Evolutionary conservation across 1,140 invertebrate genomes (phyloP).

Genomic region (Halyomorpha halys): DNA sequence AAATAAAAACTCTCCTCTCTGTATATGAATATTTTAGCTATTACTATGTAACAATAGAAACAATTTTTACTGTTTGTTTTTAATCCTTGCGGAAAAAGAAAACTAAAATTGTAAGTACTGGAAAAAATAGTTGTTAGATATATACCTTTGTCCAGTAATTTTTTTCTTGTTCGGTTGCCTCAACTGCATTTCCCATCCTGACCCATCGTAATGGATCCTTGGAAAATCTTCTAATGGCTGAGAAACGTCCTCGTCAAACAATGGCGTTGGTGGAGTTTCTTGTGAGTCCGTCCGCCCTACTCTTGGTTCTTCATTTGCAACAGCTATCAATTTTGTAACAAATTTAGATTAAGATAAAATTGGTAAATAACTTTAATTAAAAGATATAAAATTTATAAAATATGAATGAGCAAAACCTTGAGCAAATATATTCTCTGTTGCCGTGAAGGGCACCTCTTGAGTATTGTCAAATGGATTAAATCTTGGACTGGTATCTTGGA

Average conservation of each 20-base stretch:
- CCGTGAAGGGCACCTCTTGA: slow-evolving; percentile 41
- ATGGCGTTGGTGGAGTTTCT: slow-evolving; percentile 77
- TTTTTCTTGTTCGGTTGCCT: slow-evolving; percentile 97
- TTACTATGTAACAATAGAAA: no score
- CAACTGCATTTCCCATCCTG: slow-evolving; percentile 96
- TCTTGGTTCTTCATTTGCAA: slow-evolving; percentile 15
- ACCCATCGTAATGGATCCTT: slow-evolving; percentile 59
- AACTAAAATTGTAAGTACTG: no score
- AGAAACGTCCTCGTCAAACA: slow-evolving; percentile 90
- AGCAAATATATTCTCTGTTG: slow-evolving; percentile 29
- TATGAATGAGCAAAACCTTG: slow-evolving; percentile 26
- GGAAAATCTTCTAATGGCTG: slow-evolving; percentile 89
- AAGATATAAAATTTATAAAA: neutral
- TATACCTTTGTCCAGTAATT: slow-evolving; percentile 76
- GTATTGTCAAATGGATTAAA: slow-evolving; percentile 74
- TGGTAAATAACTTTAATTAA: no score
- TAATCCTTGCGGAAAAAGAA: no score
- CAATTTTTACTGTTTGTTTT: no score
- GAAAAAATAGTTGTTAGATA: neutral
- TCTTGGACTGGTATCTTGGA: slow-evolving; percentile 45
- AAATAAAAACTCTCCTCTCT: no score
- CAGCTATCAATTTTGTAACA: neutral
- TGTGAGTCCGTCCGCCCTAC: slow-evolving; percentile 48
- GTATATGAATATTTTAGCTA: no score
- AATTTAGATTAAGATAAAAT: no score